A percentile compares a stretch with the other conserved stretches of the same genome.
Evolutionary conservation across 2,113 vertebrate species (phyloP).

Genomic region (Pachyramphus minor): DNA sequence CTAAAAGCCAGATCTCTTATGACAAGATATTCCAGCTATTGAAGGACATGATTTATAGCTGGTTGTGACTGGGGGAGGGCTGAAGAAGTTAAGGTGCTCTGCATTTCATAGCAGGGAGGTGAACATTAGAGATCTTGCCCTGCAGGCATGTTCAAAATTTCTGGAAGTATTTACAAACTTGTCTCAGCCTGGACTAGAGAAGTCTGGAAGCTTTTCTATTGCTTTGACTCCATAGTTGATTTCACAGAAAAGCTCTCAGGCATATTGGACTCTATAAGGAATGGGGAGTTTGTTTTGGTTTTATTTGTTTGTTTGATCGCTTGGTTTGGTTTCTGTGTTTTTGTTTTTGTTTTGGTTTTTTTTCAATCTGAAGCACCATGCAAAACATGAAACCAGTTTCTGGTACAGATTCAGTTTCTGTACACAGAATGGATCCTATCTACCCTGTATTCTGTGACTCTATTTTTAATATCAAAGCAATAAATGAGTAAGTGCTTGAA

Average conservation of each 20-base stretch:
- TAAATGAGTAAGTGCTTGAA: neutral
- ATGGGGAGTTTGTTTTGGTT: neutral
- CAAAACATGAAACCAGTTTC: neutral
- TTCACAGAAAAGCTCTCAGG: neutral
- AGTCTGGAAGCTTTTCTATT: neutral
- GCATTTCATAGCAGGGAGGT: neutral
- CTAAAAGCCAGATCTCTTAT: neutral
- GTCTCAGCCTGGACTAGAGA: neutral
- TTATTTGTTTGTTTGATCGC: neutral
- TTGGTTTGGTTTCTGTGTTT: neutral
- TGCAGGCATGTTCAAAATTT: neutral
- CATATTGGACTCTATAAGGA: neutral
- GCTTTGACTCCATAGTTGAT: neutral
- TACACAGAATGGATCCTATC: neutral
- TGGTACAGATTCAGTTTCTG: neutral
- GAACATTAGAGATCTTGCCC: neutral
- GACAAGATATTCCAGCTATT: neutral
- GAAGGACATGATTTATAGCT: neutral
- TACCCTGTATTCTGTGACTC: neutral
- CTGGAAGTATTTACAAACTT: neutral
- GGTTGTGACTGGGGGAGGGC: neutral
- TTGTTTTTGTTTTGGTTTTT: too few relatives aligned
- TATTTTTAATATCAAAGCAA: constrained; percentile 40
- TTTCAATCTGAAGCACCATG: neutral
- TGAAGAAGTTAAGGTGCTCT: neutral